Evolutionary conservation across 2,113 vertebrate genomes (phyloP).

Genomic region (Dipodomys spectabilis): DNA sequence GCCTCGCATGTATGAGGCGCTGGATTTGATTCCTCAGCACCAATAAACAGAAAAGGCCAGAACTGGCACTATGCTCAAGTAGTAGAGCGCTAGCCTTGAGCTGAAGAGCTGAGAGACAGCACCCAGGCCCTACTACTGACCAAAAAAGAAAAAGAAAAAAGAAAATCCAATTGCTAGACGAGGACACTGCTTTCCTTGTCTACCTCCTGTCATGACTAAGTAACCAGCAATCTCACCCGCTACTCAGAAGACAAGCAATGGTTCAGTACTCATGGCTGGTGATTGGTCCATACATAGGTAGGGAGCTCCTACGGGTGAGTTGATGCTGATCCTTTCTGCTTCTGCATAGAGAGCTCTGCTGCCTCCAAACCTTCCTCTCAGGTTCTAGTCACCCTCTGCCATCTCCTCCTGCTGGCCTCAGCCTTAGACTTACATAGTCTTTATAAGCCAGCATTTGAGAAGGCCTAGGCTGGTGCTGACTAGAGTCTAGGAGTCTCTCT

Average conservation of each 20-base stretch:
- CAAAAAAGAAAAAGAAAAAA: no score
- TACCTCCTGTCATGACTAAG: not conserved
- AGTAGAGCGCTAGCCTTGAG: no score
- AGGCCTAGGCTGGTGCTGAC: not conserved
- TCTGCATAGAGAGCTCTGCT: not conserved
- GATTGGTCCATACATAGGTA: accelerated
- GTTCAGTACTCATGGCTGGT: not conserved
- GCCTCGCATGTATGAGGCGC: no score
- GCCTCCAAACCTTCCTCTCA: not conserved
- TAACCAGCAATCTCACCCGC: not conserved
- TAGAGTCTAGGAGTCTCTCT: not conserved
- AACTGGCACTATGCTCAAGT: no score
- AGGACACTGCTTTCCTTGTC: not conserved
- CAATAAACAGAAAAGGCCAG: no score
- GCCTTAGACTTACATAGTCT: not conserved
- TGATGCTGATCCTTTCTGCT: not conserved
- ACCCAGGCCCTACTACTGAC: no score
- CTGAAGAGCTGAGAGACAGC: no score
- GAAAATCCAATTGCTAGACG: not conserved
- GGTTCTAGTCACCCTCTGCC: not conserved
- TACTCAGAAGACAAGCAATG: not conserved
- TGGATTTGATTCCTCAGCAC: no score
- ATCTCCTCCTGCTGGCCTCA: not conserved
- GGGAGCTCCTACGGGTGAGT: not conserved
- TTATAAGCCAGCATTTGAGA: not conserved